phyloP scores from a whole-genome alignment of 2,888 invertebrate species.

The Pasiphila rectangulata region DNA sequence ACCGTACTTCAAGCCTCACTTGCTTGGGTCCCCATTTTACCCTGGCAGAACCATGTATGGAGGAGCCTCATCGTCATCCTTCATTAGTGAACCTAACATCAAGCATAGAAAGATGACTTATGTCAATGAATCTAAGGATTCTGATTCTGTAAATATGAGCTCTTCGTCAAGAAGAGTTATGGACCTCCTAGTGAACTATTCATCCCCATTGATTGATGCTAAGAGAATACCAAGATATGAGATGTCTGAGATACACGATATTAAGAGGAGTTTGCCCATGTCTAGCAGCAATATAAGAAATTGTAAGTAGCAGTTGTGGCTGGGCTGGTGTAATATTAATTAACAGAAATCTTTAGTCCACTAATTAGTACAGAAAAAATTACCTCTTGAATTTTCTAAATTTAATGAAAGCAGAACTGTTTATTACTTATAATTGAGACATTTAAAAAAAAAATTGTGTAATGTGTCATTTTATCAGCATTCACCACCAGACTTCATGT shows the following conservation, averaged over 20 bases:
- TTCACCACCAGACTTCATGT: no score
- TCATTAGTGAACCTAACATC: conserved; percentile 67
- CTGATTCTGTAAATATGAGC: conserved; percentile 74
- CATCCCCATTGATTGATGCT: conserved; percentile 89
- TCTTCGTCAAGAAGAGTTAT: conserved; percentile 89
- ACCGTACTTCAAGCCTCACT: conserved; percentile 56
- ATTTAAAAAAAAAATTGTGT: no score
- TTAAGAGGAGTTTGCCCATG: conserved; percentile 4
- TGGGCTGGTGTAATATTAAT: no score
- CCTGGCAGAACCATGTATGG: conserved; percentile 88
- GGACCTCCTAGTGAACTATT: conserved; percentile 89
- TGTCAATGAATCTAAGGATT: conserved; percentile 45
- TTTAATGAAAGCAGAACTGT: no score
- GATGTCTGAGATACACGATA: conserved; percentile 10
- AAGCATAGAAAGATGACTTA: conserved; percentile 44
- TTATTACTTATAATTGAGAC: no score
- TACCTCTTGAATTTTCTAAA: no score
- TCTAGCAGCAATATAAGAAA: conserved; percentile 19
- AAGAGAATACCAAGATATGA: conserved; percentile 83
- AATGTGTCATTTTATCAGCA: no score
- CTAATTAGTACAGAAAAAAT: no score
- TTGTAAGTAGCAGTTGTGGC: conserved; percentile 24
- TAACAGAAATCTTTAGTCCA: no score
- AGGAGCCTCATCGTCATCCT: conserved; percentile 80
- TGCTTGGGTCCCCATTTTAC: conserved; percentile 85